Base-by-base conservation (phyloP, 2,113 vertebrate genomes). In the Notothenia rossii region DNA sequence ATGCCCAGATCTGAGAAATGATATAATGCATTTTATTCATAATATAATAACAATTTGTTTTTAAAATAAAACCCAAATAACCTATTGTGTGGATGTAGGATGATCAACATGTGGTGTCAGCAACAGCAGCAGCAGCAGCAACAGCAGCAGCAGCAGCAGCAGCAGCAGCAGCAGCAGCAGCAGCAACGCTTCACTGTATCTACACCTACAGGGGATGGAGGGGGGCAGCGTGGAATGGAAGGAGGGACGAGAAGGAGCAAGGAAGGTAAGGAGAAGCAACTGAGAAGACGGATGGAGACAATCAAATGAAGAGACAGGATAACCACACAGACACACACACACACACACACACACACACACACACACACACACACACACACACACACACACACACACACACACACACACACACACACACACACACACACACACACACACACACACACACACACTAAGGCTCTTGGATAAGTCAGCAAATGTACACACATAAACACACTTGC, bases 291-390 rank as follows among this genome's bases (percentile, higher is more conserved):
- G 73, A 91, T 89, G 86, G 65, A 76, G 84, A 80, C 86, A 45
- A 87, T 79, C 85, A 90, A 90, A 88, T 86, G 90, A 91, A 78
- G 87, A 88, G 85, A 85, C 88, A 80, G 86, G 76, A 66, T 76
- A 85, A 60, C 25, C 74, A 50, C 75, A 77, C 77, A 25, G 2
- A 25, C 25, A 25, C 25, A 25, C 46, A 48, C 49, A 40, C 50
- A 36, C 70, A 70, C 62, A 64, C 49, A 33, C 56, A 56, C 59
- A 58, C 25, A 54, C 56, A 20, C 63, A 71, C 58, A 49, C 78
- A 45, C 64, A 45, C 45, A 7, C 62, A 78, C 81, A n/a, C 75
- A 54, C 43, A 77, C 68, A 67, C 51, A 66, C 45, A 53, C 33
- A 83, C 73, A 48, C 63, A 75, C 77, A 76, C 36, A 40, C 36